These are phyloP conservation scores for Hippolais icterina DNA, from an alignment of 2,113 vertebrate genomes.

Conservation along the genomic window DNA sequence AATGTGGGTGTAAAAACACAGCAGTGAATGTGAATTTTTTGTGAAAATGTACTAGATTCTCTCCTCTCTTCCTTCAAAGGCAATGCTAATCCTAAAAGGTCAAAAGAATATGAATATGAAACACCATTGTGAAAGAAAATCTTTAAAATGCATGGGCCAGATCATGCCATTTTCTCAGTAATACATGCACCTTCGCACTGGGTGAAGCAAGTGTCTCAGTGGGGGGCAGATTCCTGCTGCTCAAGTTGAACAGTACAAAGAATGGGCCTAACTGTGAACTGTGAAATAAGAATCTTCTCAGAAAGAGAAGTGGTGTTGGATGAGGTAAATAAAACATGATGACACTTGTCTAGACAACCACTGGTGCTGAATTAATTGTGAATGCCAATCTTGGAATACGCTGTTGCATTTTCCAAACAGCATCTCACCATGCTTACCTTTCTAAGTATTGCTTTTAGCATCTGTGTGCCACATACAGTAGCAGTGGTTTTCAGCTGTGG, in stretches of 20 bases:
- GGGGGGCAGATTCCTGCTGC: not conserved
- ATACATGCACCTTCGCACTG: not conserved
- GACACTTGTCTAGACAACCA: not conserved
- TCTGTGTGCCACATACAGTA: not conserved
- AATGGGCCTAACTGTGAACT: not conserved
- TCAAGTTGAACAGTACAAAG: not conserved
- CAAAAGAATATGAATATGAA: constrained; percentile 22
- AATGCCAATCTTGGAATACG: not conserved
- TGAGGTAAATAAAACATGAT: constrained; percentile 43
- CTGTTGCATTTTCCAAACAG: not conserved
- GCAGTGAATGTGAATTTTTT: not conserved
- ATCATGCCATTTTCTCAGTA: not conserved
- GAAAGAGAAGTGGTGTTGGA: not conserved
- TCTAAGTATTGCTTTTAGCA: not conserved
- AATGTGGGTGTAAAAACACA: not conserved
- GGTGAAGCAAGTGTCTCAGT: not conserved
- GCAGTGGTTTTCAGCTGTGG: not conserved
- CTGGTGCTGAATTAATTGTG: constrained; percentile 1
- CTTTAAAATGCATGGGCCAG: not conserved
- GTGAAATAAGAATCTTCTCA: constrained; percentile 7
- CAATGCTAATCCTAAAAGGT: constrained; percentile 7
- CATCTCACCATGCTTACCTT: not conserved
- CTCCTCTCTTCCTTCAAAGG: not conserved
- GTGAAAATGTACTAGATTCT: not conserved
- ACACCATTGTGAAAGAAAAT: not conserved